Base-by-base conservation (phyloP, 2,888 invertebrate species). In the Sceliomorpha sp. region DNA sequence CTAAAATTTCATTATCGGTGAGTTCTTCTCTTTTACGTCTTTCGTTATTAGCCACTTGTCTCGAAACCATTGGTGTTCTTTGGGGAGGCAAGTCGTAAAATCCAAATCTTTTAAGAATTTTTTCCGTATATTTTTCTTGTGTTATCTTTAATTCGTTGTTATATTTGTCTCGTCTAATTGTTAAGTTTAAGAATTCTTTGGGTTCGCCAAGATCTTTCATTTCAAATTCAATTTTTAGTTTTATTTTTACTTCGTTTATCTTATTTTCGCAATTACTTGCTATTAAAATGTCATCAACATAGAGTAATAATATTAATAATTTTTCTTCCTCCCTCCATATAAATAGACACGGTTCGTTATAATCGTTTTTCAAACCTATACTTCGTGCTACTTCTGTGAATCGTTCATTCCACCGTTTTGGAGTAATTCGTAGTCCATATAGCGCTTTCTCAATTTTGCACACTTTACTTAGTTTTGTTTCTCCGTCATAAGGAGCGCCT, bases 221-320 rank as follows among this genome's bases (percentile, higher is more conserved):
- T 53, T 72, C 51, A 44, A 70, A 72, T 55, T 62, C 66, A 8
- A 13, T 44, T 37, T 29, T 34, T 10, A 72, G 47, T 44, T 29
- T 32, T 29, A n/a, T 24, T 50, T 58, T 72, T 15, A 72, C 42
- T 48, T 74, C 66, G 8, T 51, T 31, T 44, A 70, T 9, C 31
- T 71, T 73, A 47, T 53, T 24, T 56, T 47, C 44, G 37, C 70
- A 53, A 37, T 75, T 72, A 42, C 64, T 70, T 1, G 66, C 70
- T 27, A 70, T 29, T 15, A 70, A 26, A 27, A 68, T 47, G 48
- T 70, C 59, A 20, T 70, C 64, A 1, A 70, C 59, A 14, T 70
- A 70, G 7, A 70, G 34, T 9, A 69, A 24, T n/a, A 45, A 15
- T 15, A 45, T 31, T n/a, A 45, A 13, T 7, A 45, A 1, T 45